phyloP scores from a whole-genome alignment of 2,888 invertebrate species.

The Sericinus montela region DNA sequence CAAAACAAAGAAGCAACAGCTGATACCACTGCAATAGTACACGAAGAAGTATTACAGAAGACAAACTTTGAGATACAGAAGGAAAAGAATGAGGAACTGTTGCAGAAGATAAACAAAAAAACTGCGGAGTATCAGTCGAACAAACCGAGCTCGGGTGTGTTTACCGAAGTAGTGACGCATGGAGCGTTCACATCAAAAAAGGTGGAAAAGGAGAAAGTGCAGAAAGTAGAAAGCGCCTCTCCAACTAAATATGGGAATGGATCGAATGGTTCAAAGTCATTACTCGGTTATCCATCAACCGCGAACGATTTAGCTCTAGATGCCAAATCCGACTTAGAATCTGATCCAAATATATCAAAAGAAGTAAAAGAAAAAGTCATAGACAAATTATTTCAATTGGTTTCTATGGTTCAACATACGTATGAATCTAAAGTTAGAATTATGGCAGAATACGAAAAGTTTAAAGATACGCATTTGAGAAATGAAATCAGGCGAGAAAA shows the following conservation, averaged over 20 bases:
- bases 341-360: conserved; percentile 60
- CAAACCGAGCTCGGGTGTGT: conserved; percentile 64
- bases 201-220: conserved; percentile 39
- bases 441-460: conserved; percentile 67
- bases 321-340: conserved; percentile 69
- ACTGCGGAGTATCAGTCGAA: conserved; percentile 61
- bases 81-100: conserved; percentile 58
- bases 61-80: conserved; percentile 56
- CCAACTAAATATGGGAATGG: conserved; percentile 38
- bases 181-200: conserved; percentile 64
- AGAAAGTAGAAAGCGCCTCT: conserved; percentile 38
- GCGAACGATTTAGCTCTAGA: conserved; percentile 69
- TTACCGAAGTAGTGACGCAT: conserved; percentile 68
- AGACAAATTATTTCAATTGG: conserved; percentile 60
- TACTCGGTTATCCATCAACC: conserved; percentile 68
- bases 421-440: conserved; percentile 71
- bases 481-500: conserved; percentile 64
- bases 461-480: conserved; percentile 62
- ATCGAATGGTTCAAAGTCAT: conserved; percentile 48
- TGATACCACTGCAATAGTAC: conserved; percentile 35
- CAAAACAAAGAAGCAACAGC: conserved; percentile 35
- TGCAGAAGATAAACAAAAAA: conserved; percentile 63
- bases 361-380: conserved; percentile 69
- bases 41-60: conserved; percentile 58
- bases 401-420: conserved; percentile 69